A percentile compares a stretch with the other conserved stretches of the same genome.
Evolutionary conservation across 2,888 invertebrate species (phyloP).

Genomic region (Agrilus biguttatus): DNA sequence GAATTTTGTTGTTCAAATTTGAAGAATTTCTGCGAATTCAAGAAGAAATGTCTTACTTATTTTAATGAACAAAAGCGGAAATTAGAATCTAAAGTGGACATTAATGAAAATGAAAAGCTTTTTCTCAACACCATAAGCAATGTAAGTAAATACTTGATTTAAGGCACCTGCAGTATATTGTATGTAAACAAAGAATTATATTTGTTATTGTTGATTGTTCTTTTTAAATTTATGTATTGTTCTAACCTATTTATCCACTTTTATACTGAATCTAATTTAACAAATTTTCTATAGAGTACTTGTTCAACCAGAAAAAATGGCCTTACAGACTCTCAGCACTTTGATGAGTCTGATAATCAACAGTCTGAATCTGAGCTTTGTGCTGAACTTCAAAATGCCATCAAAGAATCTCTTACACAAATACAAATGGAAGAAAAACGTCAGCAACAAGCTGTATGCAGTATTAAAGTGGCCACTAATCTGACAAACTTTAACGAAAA

Average conservation of each 20-base stretch:
- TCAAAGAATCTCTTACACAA: conserved; percentile 20
- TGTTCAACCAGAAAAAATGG: conserved; percentile 19
- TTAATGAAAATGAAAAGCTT: conserved; percentile 12
- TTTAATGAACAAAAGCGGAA: conserved; percentile 20
- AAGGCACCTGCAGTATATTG: not conserved
- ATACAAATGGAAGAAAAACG: conserved; percentile 15
- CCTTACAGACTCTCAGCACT: conserved; percentile 15
- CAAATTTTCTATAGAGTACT: conserved; percentile 10
- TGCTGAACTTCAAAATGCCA: conserved; percentile 19
- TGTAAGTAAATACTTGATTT: conserved; percentile 2
- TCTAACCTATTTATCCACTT: not conserved
- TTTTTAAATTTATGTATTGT: not conserved
- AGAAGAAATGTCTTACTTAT: conserved; percentile 19
- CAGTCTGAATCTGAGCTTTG: conserved; percentile 19
- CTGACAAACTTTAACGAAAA: too few species aligned
- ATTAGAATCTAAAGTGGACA: conserved; percentile 9
- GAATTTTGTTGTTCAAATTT: conserved; percentile 23
- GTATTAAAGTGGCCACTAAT: not conserved
- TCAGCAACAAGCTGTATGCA: conserved; percentile 1
- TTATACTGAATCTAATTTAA: conserved; percentile 1
- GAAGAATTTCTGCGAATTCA: conserved; percentile 20
- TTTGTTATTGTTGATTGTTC: not conserved
- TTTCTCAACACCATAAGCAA: conserved; percentile 14
- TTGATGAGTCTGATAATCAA: conserved; percentile 13
- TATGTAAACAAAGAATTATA: too few species aligned